Evolutionary conservation across 2,888 invertebrate genomes (phyloP).

Genomic region (Masnerella sp.): DNA sequence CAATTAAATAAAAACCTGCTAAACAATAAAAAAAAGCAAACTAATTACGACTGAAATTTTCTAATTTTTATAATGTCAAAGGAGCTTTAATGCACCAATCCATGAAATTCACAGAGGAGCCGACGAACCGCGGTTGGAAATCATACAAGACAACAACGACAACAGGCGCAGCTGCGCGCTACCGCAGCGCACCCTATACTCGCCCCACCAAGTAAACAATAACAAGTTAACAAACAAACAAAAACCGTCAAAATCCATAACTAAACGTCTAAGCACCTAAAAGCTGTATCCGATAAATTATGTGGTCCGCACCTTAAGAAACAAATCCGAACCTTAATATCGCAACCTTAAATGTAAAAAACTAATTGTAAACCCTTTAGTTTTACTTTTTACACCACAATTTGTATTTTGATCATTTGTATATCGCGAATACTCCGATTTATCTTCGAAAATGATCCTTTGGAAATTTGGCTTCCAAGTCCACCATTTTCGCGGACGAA

Average conservation of each 20-base stretch:
- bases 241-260: constrained; percentile 35
- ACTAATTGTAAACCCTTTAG: too few species aligned
- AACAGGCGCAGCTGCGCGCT: constrained; percentile 80
- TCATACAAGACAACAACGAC: constrained; percentile 80
- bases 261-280: constrained; percentile 41
- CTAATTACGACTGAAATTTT: constrained; percentile 32
- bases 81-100: constrained; percentile 69
- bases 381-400: too few species aligned
- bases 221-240: constrained; percentile 54
- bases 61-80: constrained; percentile 57
- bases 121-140: constrained; percentile 80
- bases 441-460: too few species aligned
- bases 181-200: constrained; percentile 81
- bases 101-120: constrained; percentile 79
- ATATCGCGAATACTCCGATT: too few species aligned
- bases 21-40: constrained; percentile 13
- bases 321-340: constrained; percentile 6
- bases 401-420: too few species aligned
- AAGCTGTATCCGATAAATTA: constrained; percentile 23
- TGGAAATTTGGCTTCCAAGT: too few species aligned
- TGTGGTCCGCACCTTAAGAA: constrained; percentile 5
- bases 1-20: neutral
- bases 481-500: too few species aligned
- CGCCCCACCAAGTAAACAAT: constrained; percentile 79
- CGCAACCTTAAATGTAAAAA: constrained; percentile 31